Base-by-base conservation (phyloP, 2,113 vertebrate species). In the Brienomyrus longianalis region DNA sequence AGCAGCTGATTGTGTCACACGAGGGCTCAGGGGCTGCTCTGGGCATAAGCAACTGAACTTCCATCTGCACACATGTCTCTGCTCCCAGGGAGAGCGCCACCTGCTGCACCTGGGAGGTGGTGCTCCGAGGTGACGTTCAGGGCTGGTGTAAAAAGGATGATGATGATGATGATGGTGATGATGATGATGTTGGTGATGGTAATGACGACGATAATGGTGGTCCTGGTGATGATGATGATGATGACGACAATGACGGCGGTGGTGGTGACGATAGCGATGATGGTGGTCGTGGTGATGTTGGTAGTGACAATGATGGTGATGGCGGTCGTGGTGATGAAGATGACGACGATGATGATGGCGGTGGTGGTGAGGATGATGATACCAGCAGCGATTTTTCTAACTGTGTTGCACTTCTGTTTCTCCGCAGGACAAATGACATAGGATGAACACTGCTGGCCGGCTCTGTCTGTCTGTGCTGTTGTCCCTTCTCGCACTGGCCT, bases 391-490 rank as follows among this genome's bases (percentile, higher is more conserved):
- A 3, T 84, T 43, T 48, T 39, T 39, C 85, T 54, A 5, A 87
- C 85, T 62, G 87, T n/a, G 87, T 47, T n/a, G 52, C 51, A 0
- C 91, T 90, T 92, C 74, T 94, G 90, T 93, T 89, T 92, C 88
- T 62, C 89, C 90, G 15, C 96, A 99, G 98, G 98, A 97, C 98
- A 95, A 97, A 98, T 99, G 98, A 97, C 98, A 98, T 99, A 99
- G 98, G 98, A 99, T 99, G 98, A 99, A 97, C 98, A 97, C 98
- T 98, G 98, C 97, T 98, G 97, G 97, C 97, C 97, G 97, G 97
- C 97, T 99, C 97, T 98, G 98, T 98, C 97, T 99, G 97, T 97
- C 97, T 99, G 97, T 99, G 97, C 98, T 99, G 95, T 98, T 96
- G 95, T 98, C 97, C 95, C 95, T 98, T 96, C 96, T 98, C 95